Percentiles rank a stretch among this genome's conserved stretches.
These are phyloP conservation scores for Autographa pulchrina DNA, from an alignment of 2,888 invertebrate species.

Conservation along the genomic window DNA sequence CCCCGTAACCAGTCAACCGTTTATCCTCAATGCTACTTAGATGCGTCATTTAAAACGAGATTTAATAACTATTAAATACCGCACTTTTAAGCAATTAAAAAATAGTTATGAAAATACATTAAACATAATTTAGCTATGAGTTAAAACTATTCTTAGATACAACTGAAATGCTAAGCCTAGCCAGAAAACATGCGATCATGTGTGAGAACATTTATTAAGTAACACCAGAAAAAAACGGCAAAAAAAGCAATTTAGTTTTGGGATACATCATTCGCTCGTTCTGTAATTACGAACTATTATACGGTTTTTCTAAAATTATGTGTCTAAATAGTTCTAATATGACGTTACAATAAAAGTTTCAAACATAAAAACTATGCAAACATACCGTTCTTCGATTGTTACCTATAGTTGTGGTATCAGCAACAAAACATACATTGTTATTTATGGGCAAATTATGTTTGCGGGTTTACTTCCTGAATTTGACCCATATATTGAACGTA, in stretches of 20 bases:
- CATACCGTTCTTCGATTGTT: not conserved
- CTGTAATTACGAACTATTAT: constrained; percentile 2
- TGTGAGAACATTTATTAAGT: constrained; percentile 44
- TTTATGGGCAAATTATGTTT: constrained; percentile 73
- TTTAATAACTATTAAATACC: constrained; percentile 18
- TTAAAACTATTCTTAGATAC: constrained; percentile 29
- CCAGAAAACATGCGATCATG: constrained; percentile 39
- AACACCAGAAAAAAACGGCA: constrained; percentile 23
- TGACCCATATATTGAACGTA: constrained; percentile 75
- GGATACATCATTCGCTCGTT: constrained; percentile 1
- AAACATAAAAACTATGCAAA: not conserved
- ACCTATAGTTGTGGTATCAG: constrained; percentile 33
- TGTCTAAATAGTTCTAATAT: not conserved
- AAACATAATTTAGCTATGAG: constrained; percentile 24
- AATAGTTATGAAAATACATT: constrained; percentile 10
- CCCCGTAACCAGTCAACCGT: constrained; percentile 17
- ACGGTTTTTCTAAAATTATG: not conserved
- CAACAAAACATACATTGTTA: constrained; percentile 48
- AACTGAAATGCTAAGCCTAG: constrained; percentile 29
- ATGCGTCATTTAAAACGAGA: constrained; percentile 26
- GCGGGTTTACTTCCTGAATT: constrained; percentile 85
- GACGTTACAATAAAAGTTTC: not conserved
- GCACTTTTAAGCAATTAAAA: constrained; percentile 11
- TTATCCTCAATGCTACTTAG: constrained; percentile 16
- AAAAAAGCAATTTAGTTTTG: constrained; percentile 20